Evolutionary conservation across 2,888 invertebrate genomes (phyloP), one percentile per base, ranked within the genome.

Genomic region (Xestia ashworthii): DNA sequence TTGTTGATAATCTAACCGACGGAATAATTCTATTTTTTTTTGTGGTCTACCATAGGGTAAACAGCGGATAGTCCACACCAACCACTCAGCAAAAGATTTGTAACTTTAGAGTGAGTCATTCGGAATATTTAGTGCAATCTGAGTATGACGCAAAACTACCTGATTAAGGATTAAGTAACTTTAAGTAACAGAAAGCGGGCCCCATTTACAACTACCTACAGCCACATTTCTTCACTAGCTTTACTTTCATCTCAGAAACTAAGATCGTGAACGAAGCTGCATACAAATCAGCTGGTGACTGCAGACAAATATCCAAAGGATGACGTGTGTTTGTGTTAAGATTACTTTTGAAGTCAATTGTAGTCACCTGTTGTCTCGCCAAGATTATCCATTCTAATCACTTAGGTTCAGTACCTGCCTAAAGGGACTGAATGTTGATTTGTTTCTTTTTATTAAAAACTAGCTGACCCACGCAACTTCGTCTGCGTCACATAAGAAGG

Each of bases 211-310:
- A 55, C 64, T 16, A 64, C 6, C 44, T 6, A n/a, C 12, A 25
- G 3, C 3, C 19, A 12, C 3, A 64, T 53, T 25, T 76, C 64
- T 65, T 77, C 32, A 53, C 1, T 53, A 22, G 3, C 16, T 46
- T 38, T 38, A 1, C 64, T 58, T 78, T 76, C 76, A 58, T 48
- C 46, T 78, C 55, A 22, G 25, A 16, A 66, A 76, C 55, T 48
- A 12, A 65, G 19, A 55, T 22, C 25, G 38, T 22, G 9, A 46
- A 16, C 38, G 12, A 6, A 38, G 25, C 5, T 46, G 64, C 44
- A 78, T 76, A 46, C 25, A 25, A 76, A 76, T 46, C 5, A 22
- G 11, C 5, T 14, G 11, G 22, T 77, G 53, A 55, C 38, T 46
- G 44, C 38, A 77, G n/a, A 50, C 12, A 38, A 64, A 64, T 76